These are phyloP conservation scores for Hyperopisus bebe DNA, from an alignment of 2,113 vertebrate genomes.

Conservation along the genomic window DNA sequence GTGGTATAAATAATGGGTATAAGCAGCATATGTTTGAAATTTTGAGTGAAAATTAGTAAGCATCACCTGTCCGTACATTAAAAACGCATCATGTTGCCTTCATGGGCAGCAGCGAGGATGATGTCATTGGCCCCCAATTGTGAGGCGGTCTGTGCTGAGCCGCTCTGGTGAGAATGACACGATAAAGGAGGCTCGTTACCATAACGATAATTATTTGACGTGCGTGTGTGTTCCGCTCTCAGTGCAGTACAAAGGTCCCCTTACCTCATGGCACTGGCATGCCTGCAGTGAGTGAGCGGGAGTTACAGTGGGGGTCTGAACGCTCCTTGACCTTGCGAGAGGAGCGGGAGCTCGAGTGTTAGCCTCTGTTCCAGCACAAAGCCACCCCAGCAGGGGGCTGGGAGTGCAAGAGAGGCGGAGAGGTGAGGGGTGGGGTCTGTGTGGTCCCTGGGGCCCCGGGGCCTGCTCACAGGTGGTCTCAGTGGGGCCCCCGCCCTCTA, in stretches of 20 bases:
- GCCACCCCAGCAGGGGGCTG: conserved; percentile 31
- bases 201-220: conserved; percentile 1
- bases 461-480: conserved; percentile 29
- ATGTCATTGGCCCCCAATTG: background rate
- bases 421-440: conserved; percentile 31
- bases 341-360: conserved; percentile 40
- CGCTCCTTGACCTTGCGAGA: conserved; percentile 32
- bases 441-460: conserved; percentile 24
- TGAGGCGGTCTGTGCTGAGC: background rate
- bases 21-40: background rate
- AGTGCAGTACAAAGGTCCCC: conserved; percentile 40
- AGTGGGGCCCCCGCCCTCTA: background rate
- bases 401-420: conserved; percentile 14
- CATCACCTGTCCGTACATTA: background rate
- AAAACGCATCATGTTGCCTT: background rate
- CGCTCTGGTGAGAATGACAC: background rate
- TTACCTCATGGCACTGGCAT: conserved; percentile 43
- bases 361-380: conserved; percentile 48
- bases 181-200: conserved; percentile 17
- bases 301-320: conserved; percentile 39
- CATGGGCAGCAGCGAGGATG: background rate
- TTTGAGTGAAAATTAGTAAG: background rate
- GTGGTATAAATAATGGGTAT: background rate
- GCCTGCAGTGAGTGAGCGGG: conserved; percentile 33
- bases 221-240: conserved; percentile 18